Base-by-base conservation (phyloP, 2,113 vertebrate genomes). In the Odontesthes bonariensis region DNA sequence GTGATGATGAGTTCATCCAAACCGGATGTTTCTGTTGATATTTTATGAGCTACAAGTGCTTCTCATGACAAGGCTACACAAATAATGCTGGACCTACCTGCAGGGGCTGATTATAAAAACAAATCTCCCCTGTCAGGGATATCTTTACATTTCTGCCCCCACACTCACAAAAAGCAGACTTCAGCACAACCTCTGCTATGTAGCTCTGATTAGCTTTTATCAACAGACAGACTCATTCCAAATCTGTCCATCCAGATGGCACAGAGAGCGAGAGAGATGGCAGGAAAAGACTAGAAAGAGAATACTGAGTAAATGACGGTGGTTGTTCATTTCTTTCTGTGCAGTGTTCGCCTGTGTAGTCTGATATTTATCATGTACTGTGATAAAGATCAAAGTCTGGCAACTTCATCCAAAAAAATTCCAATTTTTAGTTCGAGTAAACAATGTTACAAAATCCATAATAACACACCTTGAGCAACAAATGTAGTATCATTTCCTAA, bases 201-300 rank as follows among this genome's bases (percentile, higher is more conserved):
- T 77, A 63, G 74, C 86, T 75, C 85, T 73, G 84, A 89, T 90
- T 81, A 87, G 86, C 78, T 81, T 90, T 84, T 75, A 84, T 90
- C 84, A 86, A 75, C 83, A 89, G 85, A 88, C 88, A 89, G 75
- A 81, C 81, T 90, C 88, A 85, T 86, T 53, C 74, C 72, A 84
- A 90, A 89, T 86, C 91, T 91, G 86, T 84, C 88, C 59, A 73
- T 83, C 77, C 93, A 94, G 91, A 93, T 94, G 92, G 91, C 67
- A 77, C 81, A 73, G 77, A 60, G 72, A 80, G 59, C 71, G 79
- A 77, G 81, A 72, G 74, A 81, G 79, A 55, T 64, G 11, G 66
- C 71, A 62, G 33, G 68, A 62, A 73, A 81, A 68, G 59, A 76
- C 55, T 82, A 83, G 64, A 54, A 63, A 63, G 51, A 77, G 23